Conservation (phyloP, 1,140 invertebrate genomes). For the Anastrepha ludens region DNA sequence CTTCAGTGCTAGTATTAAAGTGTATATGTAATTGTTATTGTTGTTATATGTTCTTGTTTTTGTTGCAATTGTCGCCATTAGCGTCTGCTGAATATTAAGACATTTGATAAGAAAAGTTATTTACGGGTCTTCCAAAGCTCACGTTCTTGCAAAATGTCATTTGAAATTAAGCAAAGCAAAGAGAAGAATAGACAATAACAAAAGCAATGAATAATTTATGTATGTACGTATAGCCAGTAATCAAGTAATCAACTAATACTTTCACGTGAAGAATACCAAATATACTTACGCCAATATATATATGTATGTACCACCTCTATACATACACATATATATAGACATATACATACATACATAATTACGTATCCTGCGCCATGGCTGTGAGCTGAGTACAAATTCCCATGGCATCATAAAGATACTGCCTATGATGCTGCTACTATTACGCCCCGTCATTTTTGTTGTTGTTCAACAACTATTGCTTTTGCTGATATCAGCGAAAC, state of each 20-base stretch:
- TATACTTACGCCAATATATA: too few relatives aligned
- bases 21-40: not conserved
- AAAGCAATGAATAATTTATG: too few relatives aligned
- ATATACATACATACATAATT: not conserved
- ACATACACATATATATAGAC: too few relatives aligned
- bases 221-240: too few relatives aligned
- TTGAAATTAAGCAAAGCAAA: too few relatives aligned
- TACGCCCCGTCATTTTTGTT: not conserved
- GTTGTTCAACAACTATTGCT: conserved; percentile 32
- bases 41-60: not conserved
- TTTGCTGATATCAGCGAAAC: conserved; percentile 34
- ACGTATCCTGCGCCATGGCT: not conserved
- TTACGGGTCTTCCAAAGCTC: too few relatives aligned
- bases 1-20: not conserved
- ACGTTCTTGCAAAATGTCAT: too few relatives aligned
- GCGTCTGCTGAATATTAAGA: not conserved
- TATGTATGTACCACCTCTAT: too few relatives aligned
- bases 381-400: not conserved
- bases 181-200: too few relatives aligned
- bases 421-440: not conserved
- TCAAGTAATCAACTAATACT: too few relatives aligned
- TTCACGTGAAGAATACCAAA: too few relatives aligned
- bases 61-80: conserved; percentile 36
- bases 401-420: not conserved
- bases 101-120: conserved; percentile 5